Conservation (phyloP, 2,113 vertebrate species). For the Trogon melanurus region DNA sequence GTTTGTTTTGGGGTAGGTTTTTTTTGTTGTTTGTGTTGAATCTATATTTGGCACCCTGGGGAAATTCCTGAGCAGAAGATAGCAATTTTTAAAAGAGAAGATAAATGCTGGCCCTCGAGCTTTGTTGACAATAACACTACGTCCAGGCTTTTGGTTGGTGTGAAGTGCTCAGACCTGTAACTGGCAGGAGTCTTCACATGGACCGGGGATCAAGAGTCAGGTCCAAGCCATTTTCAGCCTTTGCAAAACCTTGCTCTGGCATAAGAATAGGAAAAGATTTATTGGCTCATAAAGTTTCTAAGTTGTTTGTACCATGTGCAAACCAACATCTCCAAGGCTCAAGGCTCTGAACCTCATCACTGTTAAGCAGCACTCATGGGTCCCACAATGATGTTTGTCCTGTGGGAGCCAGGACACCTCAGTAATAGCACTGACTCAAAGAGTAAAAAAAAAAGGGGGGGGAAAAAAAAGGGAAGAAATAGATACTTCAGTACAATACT, state of each 20-base stretch:
- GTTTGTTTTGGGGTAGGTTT: no score
- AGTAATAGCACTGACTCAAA: background rate
- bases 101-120: background rate
- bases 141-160: background rate
- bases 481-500: background rate
- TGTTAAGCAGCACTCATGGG: background rate
- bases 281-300: background rate
- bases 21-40: background rate
- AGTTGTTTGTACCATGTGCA: background rate
- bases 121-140: background rate
- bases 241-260: background rate
- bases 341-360: background rate
- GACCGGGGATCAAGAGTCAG: background rate
- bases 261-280: background rate
- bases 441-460: background rate
- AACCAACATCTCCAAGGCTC: background rate
- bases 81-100: constrained; percentile 6
- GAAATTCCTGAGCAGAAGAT: constrained; percentile 38
- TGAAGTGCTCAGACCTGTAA: background rate
- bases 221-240: background rate
- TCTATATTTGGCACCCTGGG: constrained; percentile 21
- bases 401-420: background rate
- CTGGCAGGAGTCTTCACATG: background rate
- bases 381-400: background rate
- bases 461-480: background rate